phyloP scores from a whole-genome alignment of 2,888 invertebrate species.

The Steinernema hermaphroditum region DNA sequence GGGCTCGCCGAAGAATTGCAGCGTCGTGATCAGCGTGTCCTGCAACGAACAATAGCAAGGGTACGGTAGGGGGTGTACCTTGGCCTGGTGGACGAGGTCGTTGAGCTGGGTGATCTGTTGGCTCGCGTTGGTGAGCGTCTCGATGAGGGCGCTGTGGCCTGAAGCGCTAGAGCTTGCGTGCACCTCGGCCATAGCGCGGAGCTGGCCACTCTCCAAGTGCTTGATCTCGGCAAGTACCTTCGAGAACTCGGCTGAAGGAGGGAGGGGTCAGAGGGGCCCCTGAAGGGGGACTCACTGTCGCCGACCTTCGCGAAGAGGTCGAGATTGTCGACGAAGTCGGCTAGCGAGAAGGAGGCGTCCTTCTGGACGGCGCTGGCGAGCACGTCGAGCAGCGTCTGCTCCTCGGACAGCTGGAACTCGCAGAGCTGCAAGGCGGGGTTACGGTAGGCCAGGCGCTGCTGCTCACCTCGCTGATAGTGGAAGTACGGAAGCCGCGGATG shows the following conservation, averaged over 20 bases:
- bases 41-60: slow-evolving; percentile 26
- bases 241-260: not conserved
- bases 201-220: not conserved
- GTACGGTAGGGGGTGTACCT: slow-evolving; percentile 30
- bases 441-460: not conserved
- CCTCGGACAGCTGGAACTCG: slow-evolving; percentile 34
- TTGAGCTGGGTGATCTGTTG: slow-evolving; percentile 35
- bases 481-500: slow-evolving; percentile 47
- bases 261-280: not conserved
- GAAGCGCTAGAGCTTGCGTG: slow-evolving; percentile 3
- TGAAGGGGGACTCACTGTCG: slow-evolving; percentile 28
- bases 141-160: slow-evolving; percentile 18
- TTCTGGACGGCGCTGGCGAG: slow-evolving; percentile 33
- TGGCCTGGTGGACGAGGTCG: slow-evolving; percentile 36
- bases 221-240: slow-evolving; percentile 3
- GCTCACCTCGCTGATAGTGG: slow-evolving; percentile 41
- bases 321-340: slow-evolving; percentile 29
- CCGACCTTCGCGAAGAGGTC: slow-evolving; percentile 35
- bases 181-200: slow-evolving; percentile 6
- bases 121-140: slow-evolving; percentile 9
- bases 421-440: slow-evolving; percentile 32
- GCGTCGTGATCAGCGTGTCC: slow-evolving; percentile 36
- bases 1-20: slow-evolving; percentile 43
- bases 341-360: slow-evolving; percentile 32
- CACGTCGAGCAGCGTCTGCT: slow-evolving; percentile 33